Percentiles rank a stretch among this genome's conserved stretches.
These are phyloP conservation scores for Epinephelus lanceolatus DNA, from an alignment of 2,113 vertebrate species.

Conservation along the genomic window DNA sequence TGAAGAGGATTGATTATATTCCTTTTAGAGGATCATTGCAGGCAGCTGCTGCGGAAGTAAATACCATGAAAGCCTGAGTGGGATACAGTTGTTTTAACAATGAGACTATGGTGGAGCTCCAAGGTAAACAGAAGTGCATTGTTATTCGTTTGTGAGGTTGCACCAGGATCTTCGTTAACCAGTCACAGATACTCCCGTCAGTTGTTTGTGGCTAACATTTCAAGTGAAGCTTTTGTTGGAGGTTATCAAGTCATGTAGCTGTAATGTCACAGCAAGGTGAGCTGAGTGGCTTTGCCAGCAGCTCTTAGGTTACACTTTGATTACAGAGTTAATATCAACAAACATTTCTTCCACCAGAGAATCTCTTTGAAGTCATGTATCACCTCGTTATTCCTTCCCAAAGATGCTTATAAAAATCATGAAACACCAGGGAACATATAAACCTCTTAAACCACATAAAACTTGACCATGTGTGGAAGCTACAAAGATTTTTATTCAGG, in stretches of 20 bases:
- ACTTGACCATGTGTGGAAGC: conserved; percentile 2
- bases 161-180: neutral
- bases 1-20: conserved; percentile 61
- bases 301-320: conserved; percentile 36
- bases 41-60: conserved; percentile 69
- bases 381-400: neutral
- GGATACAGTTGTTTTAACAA: conserved; percentile 66
- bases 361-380: neutral
- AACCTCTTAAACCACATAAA: conserved; percentile 19
- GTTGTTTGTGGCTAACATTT: neutral
- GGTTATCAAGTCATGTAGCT: neutral
- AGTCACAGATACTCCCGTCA: neutral
- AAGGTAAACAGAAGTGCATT: conserved; percentile 39
- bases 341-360: neutral
- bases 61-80: conserved; percentile 51
- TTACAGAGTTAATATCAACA: conserved; percentile 1
- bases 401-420: conserved; percentile 14
- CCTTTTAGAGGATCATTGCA: conserved; percentile 62
- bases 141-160: conserved; percentile 2
- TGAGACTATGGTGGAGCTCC: conserved; percentile 28
- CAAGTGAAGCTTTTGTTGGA: conserved; percentile 15
- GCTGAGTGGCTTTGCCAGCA: neutral
- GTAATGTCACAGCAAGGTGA: conserved; percentile 60
- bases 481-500: neutral
- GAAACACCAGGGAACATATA: neutral